phyloP scores from a whole-genome alignment of 1,140 invertebrate species.

The Neotoxoptera formosana region DNA sequence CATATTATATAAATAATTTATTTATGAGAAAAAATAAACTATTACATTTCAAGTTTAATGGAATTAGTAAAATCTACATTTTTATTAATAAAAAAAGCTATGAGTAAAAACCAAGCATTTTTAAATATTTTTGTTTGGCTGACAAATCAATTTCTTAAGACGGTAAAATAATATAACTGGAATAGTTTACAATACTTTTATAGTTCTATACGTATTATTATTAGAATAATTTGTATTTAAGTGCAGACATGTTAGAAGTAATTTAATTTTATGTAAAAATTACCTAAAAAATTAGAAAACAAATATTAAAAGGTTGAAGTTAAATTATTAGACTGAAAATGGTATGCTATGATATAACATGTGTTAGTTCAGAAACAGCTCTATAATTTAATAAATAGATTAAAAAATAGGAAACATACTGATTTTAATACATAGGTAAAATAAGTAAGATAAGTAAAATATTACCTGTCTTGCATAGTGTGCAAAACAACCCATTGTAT shows the following conservation, averaged over 20 bases:
- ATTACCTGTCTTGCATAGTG: conserved; percentile 81
- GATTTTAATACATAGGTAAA: background rate
- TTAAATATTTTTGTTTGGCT: background rate
- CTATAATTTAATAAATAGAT: background rate
- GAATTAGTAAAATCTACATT: background rate
- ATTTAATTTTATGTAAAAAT: background rate
- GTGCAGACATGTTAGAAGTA: background rate
- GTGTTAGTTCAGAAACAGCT: background rate
- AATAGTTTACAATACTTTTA: background rate
- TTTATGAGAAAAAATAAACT: background rate
- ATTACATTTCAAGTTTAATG: too few relatives aligned
- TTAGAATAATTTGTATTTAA: background rate
- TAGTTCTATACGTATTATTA: too few relatives aligned
- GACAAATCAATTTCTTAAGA: background rate
- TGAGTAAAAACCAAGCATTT: background rate
- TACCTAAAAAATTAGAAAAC: background rate
- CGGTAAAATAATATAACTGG: background rate
- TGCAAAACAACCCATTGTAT: conserved; percentile 85
- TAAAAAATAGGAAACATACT: background rate
- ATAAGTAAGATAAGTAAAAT: background rate
- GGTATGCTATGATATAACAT: background rate
- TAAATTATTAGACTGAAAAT: background rate
- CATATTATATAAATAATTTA: background rate
- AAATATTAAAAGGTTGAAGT: background rate
- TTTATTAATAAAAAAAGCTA: background rate